Base-by-base conservation (phyloP, 2,888 invertebrate genomes). In the Clivina fossor region DNA sequence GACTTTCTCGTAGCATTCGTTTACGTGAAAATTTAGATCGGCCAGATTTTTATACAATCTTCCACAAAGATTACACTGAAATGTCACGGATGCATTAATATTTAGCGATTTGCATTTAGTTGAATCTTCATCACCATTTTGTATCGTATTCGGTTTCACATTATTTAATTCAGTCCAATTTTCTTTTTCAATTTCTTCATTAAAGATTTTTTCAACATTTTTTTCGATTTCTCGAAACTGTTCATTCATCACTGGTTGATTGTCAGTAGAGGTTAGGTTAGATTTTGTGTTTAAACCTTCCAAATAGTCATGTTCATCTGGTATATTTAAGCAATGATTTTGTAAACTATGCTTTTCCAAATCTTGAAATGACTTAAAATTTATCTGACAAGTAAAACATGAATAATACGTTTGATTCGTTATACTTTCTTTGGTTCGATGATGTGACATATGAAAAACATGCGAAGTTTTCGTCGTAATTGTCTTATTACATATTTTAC, bases 401-500 rank as follows among this genome's bases (percentile, higher is more conserved):
- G 22, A 24, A 37, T 26, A 53, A 13, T 35, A 53, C 4, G 26
- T 33, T 26, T 53, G 33, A 11, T 43, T 44, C 4, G 24, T 22
- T 8, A 44, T 3, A n/a, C 35, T 20, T 37, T 44, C 43, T 35
- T 44, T 35, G 2, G 37, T 53, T n/a, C 44, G 35, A 7, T 53
- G 53, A 8, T 37, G 44, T 18, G 43, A 43, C 28, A 44, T 35
- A 8, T 53, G 53, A 19, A 35, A 44, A 26, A 44, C 28, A 8
- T 53, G n/a, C 7, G 44, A 22, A 4, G 44, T 11, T 35, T 33
- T 44, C 7, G 44, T 33, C 11, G 44, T 5, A 24, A 53, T 44
- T 18, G 20, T 43, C 28, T 53, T 53, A 18, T 53, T 53, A 11
- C 53, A 53, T 18, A 53, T 44, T 19, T 53, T 53, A 35, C 53